Base-by-base conservation (phyloP, 2,888 invertebrate species). In the Drosophila mimetica region DNA sequence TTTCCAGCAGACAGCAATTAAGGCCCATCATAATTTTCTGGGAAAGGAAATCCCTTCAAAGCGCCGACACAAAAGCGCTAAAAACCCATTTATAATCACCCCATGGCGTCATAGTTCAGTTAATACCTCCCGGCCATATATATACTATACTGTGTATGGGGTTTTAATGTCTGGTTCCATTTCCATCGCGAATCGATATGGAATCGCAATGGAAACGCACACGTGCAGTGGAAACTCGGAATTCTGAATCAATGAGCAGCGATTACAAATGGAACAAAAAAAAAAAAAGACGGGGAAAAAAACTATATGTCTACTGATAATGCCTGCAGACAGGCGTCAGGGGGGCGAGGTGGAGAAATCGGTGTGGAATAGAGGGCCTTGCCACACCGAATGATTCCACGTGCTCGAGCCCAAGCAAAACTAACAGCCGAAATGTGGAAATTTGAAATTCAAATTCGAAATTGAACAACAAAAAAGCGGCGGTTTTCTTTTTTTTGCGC, bases 241-340 rank as follows among this genome's bases (percentile, higher is more conserved):
- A 32, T 48, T 63, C 52, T 65, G 64, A 64, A 65, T 64, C 64
- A 64, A 65, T 64, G 66, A 66, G 64, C 66, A 66, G 64, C 66
- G 64, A 64, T 64, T 64, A 65, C 64, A 65, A 64, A 65, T 64
- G 66, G 34, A 64, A 64, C 50, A 14, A 20, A 47, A 30, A 22
- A 5, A 22, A 22, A 22, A 25, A 22, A 22, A 2, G 4, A 20
- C 14, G 5, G 2, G 2, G n/a, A 20, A n/a, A 30, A 18, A 30
- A 18, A n/a, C 20, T 34, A 30, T 34, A 50, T 51, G 66, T 64
- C 64, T 66, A 53, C 64, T 65, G 64, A 64, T 64, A 64, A 65
- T 64, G 42, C 28, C 66, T 36, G 53, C 53, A 64, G 64, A 64
- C 64, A 65, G 64, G 64, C 66, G 7, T 5, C 20, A n/a, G 66